Evolutionary conservation across 92 coral and sea anemone species (phyloP).

Genomic region (Porites cylindrica): DNA sequence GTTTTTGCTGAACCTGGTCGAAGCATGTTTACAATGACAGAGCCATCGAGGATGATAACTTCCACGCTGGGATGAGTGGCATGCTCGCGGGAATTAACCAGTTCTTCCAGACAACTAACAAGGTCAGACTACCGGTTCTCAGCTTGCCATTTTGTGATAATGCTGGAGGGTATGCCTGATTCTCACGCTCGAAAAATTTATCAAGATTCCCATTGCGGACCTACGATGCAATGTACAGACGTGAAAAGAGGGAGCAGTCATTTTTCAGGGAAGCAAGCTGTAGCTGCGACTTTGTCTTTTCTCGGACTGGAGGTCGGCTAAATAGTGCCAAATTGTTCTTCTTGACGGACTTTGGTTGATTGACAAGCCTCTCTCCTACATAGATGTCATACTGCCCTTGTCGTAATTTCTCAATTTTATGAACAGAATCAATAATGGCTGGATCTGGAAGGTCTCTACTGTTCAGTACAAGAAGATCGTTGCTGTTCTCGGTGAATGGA

Average conservation of each 20-base stretch:
- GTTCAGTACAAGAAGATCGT: conserved; percentile 61
- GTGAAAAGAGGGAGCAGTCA: conserved; percentile 59
- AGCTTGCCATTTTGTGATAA: conserved; percentile 61
- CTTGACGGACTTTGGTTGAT: conserved; percentile 34
- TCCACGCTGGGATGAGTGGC: no score
- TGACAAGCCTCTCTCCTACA: conserved; percentile 28
- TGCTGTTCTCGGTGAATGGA: conserved; percentile 52
- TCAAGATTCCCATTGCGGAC: conserved; percentile 63
- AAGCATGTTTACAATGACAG: no score
- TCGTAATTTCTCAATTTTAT: conserved; percentile 45
- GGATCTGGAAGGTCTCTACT: conserved; percentile 51
- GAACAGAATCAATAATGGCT: conserved; percentile 32
- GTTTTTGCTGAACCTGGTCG: no score
- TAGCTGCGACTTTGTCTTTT: conserved; percentile 60
- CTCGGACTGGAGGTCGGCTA: conserved; percentile 32
- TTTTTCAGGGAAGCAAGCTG: conserved; percentile 58
- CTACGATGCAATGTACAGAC: conserved; percentile 57
- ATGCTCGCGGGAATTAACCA: no score
- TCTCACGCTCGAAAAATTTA: conserved; percentile 62
- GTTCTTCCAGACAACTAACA: conserved; percentile 31
- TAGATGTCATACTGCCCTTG: conserved; percentile 36
- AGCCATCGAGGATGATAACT: no score
- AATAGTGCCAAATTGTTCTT: conserved; percentile 62
- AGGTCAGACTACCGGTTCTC: conserved; percentile 57
- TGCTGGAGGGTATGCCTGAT: conserved; percentile 65